Percentiles rank a stretch among this genome's conserved stretches.
Evolutionary conservation across 2,797 vertebrate genomes (phyloP).

Genomic region (Argentina silus): DNA sequence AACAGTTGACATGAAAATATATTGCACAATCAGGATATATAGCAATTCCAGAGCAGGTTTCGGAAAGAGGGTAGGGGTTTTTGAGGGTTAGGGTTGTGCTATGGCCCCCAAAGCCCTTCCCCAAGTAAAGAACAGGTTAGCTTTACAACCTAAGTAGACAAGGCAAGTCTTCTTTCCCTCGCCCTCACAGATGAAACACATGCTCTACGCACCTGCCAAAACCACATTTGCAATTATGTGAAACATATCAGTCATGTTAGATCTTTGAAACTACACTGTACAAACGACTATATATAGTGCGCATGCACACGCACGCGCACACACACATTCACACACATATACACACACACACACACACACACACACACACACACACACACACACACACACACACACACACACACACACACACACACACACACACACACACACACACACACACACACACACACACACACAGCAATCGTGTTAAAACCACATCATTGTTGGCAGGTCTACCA

Average conservation of each 20-base stretch:
- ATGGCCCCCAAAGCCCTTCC: no score
- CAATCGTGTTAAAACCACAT: not conserved
- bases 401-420: not conserved
- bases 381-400: not conserved
- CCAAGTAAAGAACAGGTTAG: no score
- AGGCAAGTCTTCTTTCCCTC: no score
- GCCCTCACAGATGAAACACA: slow-evolving; percentile 40
- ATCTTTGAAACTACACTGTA: slow-evolving; percentile 56
- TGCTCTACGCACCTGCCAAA: slow-evolving; percentile 65
- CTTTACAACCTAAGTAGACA: no score
- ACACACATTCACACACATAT: slow-evolving; percentile 1
- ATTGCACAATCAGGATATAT: no score
- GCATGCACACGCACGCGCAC: slow-evolving; percentile 16
- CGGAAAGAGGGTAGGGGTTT: no score
- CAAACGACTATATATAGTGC: slow-evolving; percentile 27
- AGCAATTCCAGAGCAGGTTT: no score
- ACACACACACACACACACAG: slow-evolving; percentile 3
- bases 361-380: not conserved
- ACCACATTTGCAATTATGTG: slow-evolving; percentile 46
- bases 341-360: not conserved
- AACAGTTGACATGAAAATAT: slow-evolving; percentile 11
- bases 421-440: slow-evolving; percentile 13
- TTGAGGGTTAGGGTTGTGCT: no score
- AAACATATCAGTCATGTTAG: slow-evolving; percentile 65
- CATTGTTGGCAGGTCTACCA: no score